Evolutionary conservation across 2,113 vertebrate species (phyloP), one percentile per base, ranked within the genome.

Genomic region (Poeciliopsis prolifica): DNA sequence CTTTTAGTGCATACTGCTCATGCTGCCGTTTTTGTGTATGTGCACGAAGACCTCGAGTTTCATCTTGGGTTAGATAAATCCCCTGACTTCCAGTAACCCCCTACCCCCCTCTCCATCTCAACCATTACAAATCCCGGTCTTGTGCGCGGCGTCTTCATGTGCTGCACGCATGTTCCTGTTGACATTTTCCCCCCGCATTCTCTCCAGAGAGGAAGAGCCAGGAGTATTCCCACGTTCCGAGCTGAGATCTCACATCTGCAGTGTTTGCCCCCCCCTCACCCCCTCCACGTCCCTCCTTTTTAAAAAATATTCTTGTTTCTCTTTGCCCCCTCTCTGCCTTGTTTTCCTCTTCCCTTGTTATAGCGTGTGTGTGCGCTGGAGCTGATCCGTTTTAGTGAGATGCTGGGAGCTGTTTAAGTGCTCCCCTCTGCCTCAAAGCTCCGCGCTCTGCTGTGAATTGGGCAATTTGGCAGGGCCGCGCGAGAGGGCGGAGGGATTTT

Each of bases 181-280:
- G 90, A 91, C 89, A 91, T 90, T 91, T 91, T 86, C 86, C 71
- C 71, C 71, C 74, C 67, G 29, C 85, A 48, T 74, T 85, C 83
- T 88, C 87, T 73, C 0, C 68, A 80, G 87, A 85, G 82, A 74
- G 65, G 64, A 87, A 85, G 86, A 85, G 83, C 44, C 42, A 79
- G 75, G 91, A 89, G 70, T 87, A 83, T 91, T 92, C 88, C 89
- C 89, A 91, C 77, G 79, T 86, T 89, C 74, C 82, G 83, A 88
- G 72, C 64, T n/a, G 81, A 90, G 82, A 85, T 68, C 74, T 84
- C 68, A 72, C 72, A 85, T 84, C 86, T 89, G 83, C 87, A 81
- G 70, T 72, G 83, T 86, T 88, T 77, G 80, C 79, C 81, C 70
- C 51, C 35, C 35, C 35, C 33, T 9, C 1, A 10, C 10, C 10